Percentiles rank a stretch among this genome's conserved stretches.
Evolutionary conservation across 2,797 vertebrate genomes (phyloP).

Genomic region (Trematomus bernacchii): DNA sequence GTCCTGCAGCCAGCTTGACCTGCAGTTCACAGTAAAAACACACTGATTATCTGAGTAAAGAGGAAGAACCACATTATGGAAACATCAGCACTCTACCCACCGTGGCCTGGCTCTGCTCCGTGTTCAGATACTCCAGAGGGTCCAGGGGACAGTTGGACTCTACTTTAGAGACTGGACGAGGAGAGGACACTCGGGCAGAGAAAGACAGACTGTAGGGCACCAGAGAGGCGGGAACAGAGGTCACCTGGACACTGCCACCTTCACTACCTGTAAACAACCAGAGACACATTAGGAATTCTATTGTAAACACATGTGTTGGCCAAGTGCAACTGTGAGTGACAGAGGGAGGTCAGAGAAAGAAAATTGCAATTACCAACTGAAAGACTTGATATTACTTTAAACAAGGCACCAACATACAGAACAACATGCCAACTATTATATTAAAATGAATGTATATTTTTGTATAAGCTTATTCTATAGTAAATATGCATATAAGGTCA

Average conservation of each 20-base stretch:
- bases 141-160: constrained; percentile 86
- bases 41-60: too few relatives aligned
- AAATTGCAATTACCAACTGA: too few relatives aligned
- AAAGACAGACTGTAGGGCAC: constrained; percentile 86
- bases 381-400: too few relatives aligned
- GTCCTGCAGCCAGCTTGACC: constrained; percentile 85
- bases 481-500: too few relatives aligned
- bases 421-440: too few relatives aligned
- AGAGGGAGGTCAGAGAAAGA: too few relatives aligned
- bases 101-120: constrained; percentile 82
- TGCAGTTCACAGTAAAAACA: constrained; percentile 51
- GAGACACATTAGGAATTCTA: neutral
- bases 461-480: too few relatives aligned
- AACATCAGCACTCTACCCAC: constrained; percentile 73
- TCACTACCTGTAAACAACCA: constrained; percentile 23
- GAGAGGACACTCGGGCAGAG: constrained; percentile 78
- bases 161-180: constrained; percentile 82
- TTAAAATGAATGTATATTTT: too few relatives aligned
- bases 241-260: constrained; percentile 58
- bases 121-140: constrained; percentile 79
- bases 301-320: too few relatives aligned
- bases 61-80: too few relatives aligned
- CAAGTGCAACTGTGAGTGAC: too few relatives aligned
- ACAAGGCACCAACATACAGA: too few relatives aligned
- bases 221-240: constrained; percentile 68